Conservation (phyloP, 2,113 vertebrate genomes). For the Corythornis vintsioides region DNA sequence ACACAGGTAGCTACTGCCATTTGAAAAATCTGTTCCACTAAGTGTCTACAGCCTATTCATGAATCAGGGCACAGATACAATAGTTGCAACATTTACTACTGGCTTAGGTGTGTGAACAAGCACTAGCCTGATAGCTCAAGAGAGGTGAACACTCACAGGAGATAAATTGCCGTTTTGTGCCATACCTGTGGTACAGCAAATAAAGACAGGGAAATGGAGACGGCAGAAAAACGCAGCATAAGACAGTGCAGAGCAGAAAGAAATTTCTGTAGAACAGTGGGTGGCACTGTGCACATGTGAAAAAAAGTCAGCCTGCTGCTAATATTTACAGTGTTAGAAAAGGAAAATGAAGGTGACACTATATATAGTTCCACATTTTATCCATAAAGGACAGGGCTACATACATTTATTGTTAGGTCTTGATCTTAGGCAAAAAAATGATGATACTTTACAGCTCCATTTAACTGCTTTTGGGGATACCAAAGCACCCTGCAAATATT, state of each 20-base stretch:
- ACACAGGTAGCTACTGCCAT: neutral
- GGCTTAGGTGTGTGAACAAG: neutral
- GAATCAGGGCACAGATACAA: neutral
- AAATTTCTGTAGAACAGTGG: constrained; percentile 23
- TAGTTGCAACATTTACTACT: neutral
- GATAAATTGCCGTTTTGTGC: neutral
- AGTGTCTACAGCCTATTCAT: neutral
- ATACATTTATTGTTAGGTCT: neutral
- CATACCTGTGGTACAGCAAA: neutral
- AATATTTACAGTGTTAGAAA: neutral
- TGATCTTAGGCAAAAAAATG: neutral
- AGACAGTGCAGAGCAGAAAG: neutral
- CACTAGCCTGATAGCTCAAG: neutral
- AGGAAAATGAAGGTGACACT: constrained; percentile 19
- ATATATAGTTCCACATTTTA: neutral
- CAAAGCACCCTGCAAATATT: neutral
- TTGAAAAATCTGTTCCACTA: neutral
- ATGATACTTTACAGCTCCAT: neutral
- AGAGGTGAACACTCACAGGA: neutral
- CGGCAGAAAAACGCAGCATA: neutral
- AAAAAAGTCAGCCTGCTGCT: neutral
- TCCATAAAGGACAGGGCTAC: neutral
- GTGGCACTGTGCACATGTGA: constrained; percentile 44
- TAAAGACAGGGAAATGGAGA: neutral
- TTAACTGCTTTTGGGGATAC: neutral